Conservation (phyloP, 2,113 vertebrate species). For the Microcebus griseorufus region DNA sequence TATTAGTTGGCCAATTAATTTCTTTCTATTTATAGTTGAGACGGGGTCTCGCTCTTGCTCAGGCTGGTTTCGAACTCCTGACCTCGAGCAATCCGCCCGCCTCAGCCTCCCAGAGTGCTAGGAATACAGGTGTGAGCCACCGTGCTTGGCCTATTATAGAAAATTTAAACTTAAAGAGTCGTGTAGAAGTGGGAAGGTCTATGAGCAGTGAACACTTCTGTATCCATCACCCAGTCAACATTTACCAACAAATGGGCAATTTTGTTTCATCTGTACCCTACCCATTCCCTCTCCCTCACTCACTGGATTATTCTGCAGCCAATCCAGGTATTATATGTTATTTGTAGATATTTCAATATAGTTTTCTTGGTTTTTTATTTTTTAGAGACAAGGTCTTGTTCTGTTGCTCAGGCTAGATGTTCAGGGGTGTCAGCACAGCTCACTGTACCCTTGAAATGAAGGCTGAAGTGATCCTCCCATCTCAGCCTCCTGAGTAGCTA, state of each 20-base stretch:
- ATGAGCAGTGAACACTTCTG: neutral
- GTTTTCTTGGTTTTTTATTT: neutral
- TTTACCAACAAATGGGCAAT: neutral
- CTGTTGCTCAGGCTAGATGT: neutral
- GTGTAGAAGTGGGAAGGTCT: neutral
- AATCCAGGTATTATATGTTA: neutral
- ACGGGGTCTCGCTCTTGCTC: too few species aligned
- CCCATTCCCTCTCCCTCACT: neutral
- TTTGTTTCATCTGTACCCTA: neutral
- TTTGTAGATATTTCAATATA: neutral
- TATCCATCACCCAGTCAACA: neutral
- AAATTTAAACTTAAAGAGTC: neutral
- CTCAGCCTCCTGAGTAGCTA: neutral
- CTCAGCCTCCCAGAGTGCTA: too few species aligned
- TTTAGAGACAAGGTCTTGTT: neutral
- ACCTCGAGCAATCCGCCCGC: too few species aligned
- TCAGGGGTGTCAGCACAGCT: neutral
- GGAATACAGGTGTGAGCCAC: too few species aligned
- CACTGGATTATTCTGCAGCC: neutral
- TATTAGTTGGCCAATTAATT: too few species aligned
- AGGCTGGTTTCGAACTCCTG: too few species aligned
- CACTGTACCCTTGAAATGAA: neutral
- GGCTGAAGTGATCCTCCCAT: neutral
- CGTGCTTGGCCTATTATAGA: neutral
- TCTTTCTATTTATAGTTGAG: too few species aligned